Base-by-base conservation (phyloP, 2,888 invertebrate genomes). In the Nomada ruficornis region DNA sequence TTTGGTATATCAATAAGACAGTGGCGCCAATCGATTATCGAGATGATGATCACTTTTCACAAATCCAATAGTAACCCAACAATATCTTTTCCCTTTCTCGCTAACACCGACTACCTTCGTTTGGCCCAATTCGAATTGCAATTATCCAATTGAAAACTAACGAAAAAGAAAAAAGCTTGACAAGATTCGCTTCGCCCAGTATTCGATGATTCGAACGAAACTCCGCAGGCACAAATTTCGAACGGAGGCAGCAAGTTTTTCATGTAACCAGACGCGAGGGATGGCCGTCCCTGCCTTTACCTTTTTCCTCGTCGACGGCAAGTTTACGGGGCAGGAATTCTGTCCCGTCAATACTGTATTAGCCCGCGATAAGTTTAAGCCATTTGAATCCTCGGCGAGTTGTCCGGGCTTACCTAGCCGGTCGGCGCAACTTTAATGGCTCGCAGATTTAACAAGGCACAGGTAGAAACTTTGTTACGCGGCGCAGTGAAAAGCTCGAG, bases 341-440 rank as follows among this genome's bases (percentile, higher is more conserved):
- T 55, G 50, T 57, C 62, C 75, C 86, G 77, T 81, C 87, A 74
- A 88, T 86, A 82, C 67, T 77, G 84, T 76, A 88, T 87, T 87
- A 88, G 80, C 64, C 75, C 26, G 62, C 80, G 86, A 77, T 82
- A 86, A 86, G 82, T 78, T 87, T 77, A 73, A 87, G 76, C 83
- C 76, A 85, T 87, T 87, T 70, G 81, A 87, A 87, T 87, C 77
- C 81, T 69, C 62, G 63, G n/a, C 55, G 74, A 76, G 81, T 84
- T 77, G 81, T 77, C 67, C 75, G 71, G 69, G 80, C 80, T 80
- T 75, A 79, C 77, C 50, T 20, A 36, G 70, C 60, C 72, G 74
- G 69, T 52, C 82, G 76, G 77, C 62, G 84, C 77, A 88, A 87
- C 88, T 87, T 87, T 80, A 84, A 82, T 82, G 81, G 88, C 82